Conservation (phyloP, 2,797 vertebrate genomes). For the Epinephelus coioides region DNA sequence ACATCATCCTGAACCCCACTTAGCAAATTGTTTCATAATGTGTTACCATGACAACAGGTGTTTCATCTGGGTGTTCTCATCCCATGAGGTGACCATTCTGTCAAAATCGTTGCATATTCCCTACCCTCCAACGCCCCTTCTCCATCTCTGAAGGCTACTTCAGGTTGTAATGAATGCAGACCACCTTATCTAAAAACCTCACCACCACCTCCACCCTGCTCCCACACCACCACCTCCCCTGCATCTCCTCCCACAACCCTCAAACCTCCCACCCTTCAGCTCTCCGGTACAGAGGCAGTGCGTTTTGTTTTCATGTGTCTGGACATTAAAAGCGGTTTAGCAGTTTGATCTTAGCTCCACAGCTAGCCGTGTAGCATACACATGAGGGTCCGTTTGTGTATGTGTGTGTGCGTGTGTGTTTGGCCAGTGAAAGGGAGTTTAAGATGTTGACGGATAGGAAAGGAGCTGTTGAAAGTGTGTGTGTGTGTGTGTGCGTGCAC, state of each 20-base stretch:
- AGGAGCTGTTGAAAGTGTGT: slow-evolving; percentile 38
- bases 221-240: not conserved
- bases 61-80: too few species aligned
- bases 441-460: slow-evolving; percentile 67
- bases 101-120: too few species aligned
- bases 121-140: not conserved
- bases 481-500: slow-evolving; percentile 20
- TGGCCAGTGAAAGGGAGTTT: slow-evolving; percentile 34
- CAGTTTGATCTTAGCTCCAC: slow-evolving; percentile 67
- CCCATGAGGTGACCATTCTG: too few species aligned
- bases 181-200: slow-evolving; percentile 42
- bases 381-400: slow-evolving; percentile 27
- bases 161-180: slow-evolving; percentile 42
- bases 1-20: too few species aligned
- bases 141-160: slow-evolving; percentile 13
- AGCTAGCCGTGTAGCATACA: slow-evolving; percentile 41
- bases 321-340: slow-evolving; percentile 61
- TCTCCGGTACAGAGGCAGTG: slow-evolving; percentile 40
- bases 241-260: not conserved
- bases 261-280: slow-evolving; percentile 16
- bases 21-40: too few species aligned
- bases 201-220: slow-evolving; percentile 12
- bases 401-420: slow-evolving; percentile 20
- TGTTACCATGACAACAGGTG: too few species aligned
- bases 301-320: slow-evolving; percentile 71